phyloP scores from a whole-genome alignment of 2,113 vertebrate genomes.

The Otus sunia region DNA sequence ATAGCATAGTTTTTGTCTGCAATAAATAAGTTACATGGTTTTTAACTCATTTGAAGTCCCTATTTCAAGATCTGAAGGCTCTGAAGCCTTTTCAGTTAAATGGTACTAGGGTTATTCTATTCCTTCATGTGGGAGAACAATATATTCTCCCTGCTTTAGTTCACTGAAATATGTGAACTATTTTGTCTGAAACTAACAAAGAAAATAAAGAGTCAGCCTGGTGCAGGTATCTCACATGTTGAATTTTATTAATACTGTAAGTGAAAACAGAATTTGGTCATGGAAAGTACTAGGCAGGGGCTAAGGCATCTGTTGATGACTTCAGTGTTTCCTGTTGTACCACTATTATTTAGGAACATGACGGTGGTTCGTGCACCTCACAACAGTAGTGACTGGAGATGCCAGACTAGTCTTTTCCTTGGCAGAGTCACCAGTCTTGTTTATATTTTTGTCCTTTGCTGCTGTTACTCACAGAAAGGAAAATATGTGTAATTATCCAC shows the following conservation, averaged over 20 bases:
- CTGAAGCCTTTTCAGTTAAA: constrained; percentile 15
- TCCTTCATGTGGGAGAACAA: background rate
- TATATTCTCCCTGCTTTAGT: background rate
- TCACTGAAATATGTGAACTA: background rate
- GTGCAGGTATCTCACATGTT: background rate
- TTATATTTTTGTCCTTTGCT: background rate
- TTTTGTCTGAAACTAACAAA: background rate
- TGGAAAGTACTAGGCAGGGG: background rate
- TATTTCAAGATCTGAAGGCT: constrained; percentile 16
- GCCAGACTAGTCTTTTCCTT: background rate
- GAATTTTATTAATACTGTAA: background rate
- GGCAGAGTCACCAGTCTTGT: background rate
- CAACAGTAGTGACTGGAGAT: background rate
- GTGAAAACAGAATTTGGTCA: background rate
- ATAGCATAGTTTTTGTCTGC: constrained; percentile 21
- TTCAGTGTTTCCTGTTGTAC: background rate
- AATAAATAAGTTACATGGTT: constrained; percentile 46
- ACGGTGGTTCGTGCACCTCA: background rate
- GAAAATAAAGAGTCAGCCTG: background rate
- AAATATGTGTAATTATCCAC: background rate
- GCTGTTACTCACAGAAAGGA: background rate
- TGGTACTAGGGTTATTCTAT: background rate
- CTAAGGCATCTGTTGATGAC: background rate
- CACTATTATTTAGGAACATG: background rate
- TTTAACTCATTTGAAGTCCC: constrained; percentile 35